These are phyloP conservation scores for Andrena fulva DNA, from an alignment of 2,888 invertebrate species.

Conservation along the genomic window DNA sequence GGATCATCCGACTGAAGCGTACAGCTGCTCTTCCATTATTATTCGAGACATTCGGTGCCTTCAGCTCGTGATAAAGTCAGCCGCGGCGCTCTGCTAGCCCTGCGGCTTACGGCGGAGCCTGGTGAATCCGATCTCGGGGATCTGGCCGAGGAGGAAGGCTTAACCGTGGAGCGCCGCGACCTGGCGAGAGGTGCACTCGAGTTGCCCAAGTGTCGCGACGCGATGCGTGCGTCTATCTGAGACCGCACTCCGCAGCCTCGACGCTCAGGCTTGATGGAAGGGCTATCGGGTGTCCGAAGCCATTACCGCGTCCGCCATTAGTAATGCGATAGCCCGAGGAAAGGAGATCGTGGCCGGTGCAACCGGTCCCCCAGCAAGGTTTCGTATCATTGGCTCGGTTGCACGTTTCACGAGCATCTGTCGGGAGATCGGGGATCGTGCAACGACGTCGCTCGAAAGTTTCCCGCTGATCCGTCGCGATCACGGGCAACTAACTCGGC, in stretches of 20 bases:
- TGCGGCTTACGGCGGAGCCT: background rate
- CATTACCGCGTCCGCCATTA: constrained; percentile 77
- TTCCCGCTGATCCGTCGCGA: constrained; percentile 51
- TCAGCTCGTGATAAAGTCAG: constrained; percentile 26
- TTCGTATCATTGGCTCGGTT: constrained; percentile 33
- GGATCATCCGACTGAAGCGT: constrained; percentile 12
- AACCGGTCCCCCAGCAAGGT: constrained; percentile 52
- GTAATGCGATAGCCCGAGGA: constrained; percentile 77
- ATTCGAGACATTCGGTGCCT: constrained; percentile 25
- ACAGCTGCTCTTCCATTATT: constrained; percentile 13
- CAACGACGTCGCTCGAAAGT: constrained; percentile 43
- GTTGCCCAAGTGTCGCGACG: background rate
- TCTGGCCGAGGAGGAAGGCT: constrained; percentile 9
- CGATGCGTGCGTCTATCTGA: constrained; percentile 30
- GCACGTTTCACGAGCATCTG: constrained; percentile 30
- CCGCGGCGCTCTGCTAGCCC: background rate
- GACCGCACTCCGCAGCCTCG: constrained; percentile 19
- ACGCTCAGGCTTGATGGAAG: constrained; percentile 55
- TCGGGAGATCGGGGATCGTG: constrained; percentile 43
- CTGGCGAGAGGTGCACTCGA: background rate
- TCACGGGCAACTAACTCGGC: constrained; percentile 47
- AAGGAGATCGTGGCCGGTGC: constrained; percentile 64
- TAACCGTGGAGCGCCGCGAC: background rate
- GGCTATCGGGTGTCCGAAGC: constrained; percentile 77
- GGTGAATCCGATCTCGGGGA: constrained; percentile 11